Base-by-base conservation (phyloP, 2,113 vertebrate species). In the Anhinga anhinga region DNA sequence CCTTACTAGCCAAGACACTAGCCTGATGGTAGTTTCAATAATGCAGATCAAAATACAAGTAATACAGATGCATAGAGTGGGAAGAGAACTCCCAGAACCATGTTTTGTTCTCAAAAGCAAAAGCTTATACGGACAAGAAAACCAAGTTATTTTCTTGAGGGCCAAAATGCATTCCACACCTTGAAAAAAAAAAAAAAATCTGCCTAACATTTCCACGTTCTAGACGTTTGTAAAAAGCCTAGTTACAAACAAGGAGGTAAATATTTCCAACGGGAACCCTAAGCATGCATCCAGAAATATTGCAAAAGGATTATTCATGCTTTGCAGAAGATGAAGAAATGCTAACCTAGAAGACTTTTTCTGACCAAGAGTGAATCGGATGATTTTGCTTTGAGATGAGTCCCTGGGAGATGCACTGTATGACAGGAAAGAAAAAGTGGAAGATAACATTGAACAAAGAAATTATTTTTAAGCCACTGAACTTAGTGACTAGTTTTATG, bases 271-370 rank as follows among this genome's bases (percentile, higher is more conserved):
- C 56, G 52, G 49, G 36, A 96, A 89, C 50, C 73, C 88, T 97
- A 88, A 94, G 95, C 98, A 98, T 97, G 97, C 95, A 96, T 53
- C 10, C 83, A 90, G 42, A 71, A 77, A 74, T 92, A 72, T 36
- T 91, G 95, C 92, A 87, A 85, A 93, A 93, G 95, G 95, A 93
- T 91, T 87, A 90, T 61, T 92, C 98, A 98, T 98, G 98, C 98
- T 98, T 97, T 92, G 96, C 91, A 77, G 96, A 96, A 98, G 95
- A 96, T 78, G 96, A 93, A 96, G 96, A 95, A 98, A 79, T 65
- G 98, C 99, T 99, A 98, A 99, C 99, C 99, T 99, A 99, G 99
- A 99, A 96, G 98, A 98, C 98, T 99, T 99, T 99, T 98, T 99
- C 98, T 99, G 99, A 99, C 99, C 99, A 96, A 99, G 98, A 98